These are phyloP conservation scores for Proctacanthus coquilletti DNA, from an alignment of 1,140 invertebrate species.

Conservation along the genomic window DNA sequence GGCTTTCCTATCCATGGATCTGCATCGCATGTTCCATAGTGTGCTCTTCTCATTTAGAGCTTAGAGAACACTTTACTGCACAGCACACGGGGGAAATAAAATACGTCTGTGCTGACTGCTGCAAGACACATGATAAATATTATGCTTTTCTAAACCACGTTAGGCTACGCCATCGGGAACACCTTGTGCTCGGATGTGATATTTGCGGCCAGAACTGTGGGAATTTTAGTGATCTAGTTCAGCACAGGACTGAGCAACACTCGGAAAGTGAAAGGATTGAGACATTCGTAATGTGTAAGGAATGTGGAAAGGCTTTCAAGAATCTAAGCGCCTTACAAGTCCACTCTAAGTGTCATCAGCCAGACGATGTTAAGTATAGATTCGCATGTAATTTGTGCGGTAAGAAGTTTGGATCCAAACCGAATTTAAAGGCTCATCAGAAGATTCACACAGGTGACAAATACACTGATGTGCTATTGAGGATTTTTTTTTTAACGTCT, in stretches of 20 bases:
- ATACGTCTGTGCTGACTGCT: not conserved
- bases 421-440: not conserved
- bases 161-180: not conserved
- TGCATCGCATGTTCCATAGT: not conserved
- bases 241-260: not conserved
- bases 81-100: not conserved
- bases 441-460: not conserved
- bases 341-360: not conserved
- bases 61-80: not conserved
- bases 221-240: not conserved
- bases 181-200: not conserved
- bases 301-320: not conserved
- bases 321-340: not conserved
- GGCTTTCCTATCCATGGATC: not conserved
- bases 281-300: not conserved
- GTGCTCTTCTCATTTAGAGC: not conserved
- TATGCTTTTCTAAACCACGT: conserved; percentile 1
- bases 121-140: not conserved
- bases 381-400: not conserved
- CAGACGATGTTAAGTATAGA: not conserved
- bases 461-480: not conserved
- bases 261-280: no score
- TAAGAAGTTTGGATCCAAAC: not conserved
- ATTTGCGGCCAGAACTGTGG: not conserved
- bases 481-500: not conserved